These are phyloP conservation scores for Eretmocerus hayati DNA, from an alignment of 2,888 invertebrate genomes.

Conservation along the genomic window DNA sequence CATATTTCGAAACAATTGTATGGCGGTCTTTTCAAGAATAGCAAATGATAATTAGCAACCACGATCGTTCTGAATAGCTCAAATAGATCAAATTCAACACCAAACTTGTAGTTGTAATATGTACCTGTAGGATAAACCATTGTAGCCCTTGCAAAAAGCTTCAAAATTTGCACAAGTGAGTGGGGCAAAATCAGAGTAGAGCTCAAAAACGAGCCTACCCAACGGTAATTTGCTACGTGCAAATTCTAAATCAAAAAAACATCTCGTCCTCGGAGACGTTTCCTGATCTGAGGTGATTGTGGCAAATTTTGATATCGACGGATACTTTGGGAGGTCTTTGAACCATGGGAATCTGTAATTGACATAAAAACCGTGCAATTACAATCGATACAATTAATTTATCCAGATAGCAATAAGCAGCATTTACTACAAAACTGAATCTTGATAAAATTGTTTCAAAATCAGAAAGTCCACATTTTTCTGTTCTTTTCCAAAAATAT, in stretches of 20 bases:
- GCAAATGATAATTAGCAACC: too few relatives aligned
- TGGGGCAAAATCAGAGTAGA: conserved; percentile 42
- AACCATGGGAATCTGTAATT: conserved; percentile 14
- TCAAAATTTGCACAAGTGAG: conserved; percentile 42
- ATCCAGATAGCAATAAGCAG: background rate
- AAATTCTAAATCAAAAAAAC: conserved; percentile 40
- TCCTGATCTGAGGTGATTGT: conserved; percentile 1
- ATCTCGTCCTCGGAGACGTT: conserved; percentile 26
- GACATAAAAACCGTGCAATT: conserved; percentile 1
- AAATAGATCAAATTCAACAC: background rate
- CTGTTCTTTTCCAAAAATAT: too few relatives aligned
- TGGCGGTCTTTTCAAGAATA: too few relatives aligned
- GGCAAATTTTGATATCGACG: conserved; percentile 17
- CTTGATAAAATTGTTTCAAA: background rate
- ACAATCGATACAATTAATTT: conserved; percentile 1
- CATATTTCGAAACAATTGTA: background rate
- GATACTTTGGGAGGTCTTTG: conserved; percentile 19
- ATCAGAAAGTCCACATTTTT: too few relatives aligned
- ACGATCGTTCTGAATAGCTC: too few relatives aligned
- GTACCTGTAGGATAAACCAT: conserved; percentile 42
- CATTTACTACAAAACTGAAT: background rate
- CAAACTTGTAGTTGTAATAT: background rate
- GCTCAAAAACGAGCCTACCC: conserved; percentile 41
- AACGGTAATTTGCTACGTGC: conserved; percentile 30
- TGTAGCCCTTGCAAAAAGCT: conserved; percentile 36